These are phyloP conservation scores for Catagonus wagneri DNA, from an alignment of 2,113 vertebrate species.

Conservation along the genomic window DNA sequence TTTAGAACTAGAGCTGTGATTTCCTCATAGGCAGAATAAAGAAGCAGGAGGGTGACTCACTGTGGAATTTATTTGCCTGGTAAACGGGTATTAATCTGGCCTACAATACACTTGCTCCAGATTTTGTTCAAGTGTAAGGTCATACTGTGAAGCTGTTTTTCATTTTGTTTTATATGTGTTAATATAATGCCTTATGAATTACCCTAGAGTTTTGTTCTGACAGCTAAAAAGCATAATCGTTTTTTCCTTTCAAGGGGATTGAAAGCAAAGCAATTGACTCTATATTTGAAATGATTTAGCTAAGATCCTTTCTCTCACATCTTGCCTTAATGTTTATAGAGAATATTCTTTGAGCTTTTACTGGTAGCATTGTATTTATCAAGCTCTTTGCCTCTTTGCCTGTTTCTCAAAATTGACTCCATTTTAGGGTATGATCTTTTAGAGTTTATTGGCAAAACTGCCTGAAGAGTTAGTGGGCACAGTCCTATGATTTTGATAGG, in stretches of 20 bases:
- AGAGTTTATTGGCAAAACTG: slow-evolving; percentile 69
- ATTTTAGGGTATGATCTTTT: slow-evolving; percentile 62
- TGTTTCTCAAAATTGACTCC: slow-evolving; percentile 72
- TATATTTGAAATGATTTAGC: slow-evolving; percentile 87
- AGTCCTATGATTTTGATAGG: slow-evolving; percentile 57
- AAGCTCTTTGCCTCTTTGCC: slow-evolving; percentile 60
- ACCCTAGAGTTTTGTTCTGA: slow-evolving; percentile 86
- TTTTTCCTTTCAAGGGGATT: slow-evolving; percentile 87
- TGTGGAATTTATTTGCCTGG: slow-evolving; percentile 88
- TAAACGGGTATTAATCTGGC: slow-evolving; percentile 87
- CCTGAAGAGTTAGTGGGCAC: slow-evolving; percentile 64
- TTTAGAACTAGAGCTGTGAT: slow-evolving; percentile 68
- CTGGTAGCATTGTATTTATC: slow-evolving; percentile 76
- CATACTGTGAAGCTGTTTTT: slow-evolving; percentile 88
- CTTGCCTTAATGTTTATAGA: slow-evolving; percentile 78
- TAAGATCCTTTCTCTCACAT: slow-evolving; percentile 83
- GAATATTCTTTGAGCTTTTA: slow-evolving; percentile 79
- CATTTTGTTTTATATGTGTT: slow-evolving; percentile 90
- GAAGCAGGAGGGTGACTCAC: slow-evolving; percentile 59
- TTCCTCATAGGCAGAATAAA: slow-evolving; percentile 58
- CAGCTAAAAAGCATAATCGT: slow-evolving; percentile 90
- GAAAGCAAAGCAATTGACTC: slow-evolving; percentile 86
- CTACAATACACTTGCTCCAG: slow-evolving; percentile 88
- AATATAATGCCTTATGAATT: slow-evolving; percentile 91
- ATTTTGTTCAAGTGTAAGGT: slow-evolving; percentile 89